These are phyloP conservation scores for Lepidonotus clava DNA, from an alignment of 2,888 invertebrate species.

Conservation along the genomic window DNA sequence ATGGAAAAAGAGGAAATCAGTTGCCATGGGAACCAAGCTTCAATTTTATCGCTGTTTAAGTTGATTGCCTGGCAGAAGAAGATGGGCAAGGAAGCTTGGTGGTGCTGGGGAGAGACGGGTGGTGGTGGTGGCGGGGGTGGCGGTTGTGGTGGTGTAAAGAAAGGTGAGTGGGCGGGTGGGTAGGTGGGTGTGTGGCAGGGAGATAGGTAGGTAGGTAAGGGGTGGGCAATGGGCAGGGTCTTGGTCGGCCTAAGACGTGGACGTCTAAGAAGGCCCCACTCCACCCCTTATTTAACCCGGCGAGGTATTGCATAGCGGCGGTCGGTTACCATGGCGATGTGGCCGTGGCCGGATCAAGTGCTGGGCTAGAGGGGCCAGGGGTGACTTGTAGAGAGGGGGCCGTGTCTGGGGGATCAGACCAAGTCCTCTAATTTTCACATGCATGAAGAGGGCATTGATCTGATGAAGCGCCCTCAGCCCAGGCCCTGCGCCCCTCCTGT, in stretches of 20 bases:
- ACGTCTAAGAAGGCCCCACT: background rate
- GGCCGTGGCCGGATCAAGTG: background rate
- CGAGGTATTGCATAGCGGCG: background rate
- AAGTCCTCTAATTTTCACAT: background rate
- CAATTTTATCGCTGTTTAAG: slow-evolving; percentile 28
- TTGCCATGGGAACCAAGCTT: slow-evolving; percentile 16
- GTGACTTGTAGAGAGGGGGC: background rate
- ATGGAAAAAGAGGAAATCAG: slow-evolving; percentile 15
- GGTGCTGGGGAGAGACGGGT: no score
- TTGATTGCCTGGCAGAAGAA: slow-evolving; percentile 14
- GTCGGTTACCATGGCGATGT: background rate
- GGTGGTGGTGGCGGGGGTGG: slow-evolving; percentile 2
- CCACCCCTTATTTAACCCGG: background rate
- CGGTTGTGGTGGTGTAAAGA: background rate
- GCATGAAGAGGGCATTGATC: background rate
- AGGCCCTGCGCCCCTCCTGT: background rate
- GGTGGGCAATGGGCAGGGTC: background rate
- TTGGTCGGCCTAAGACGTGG: background rate
- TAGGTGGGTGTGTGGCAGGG: background rate
- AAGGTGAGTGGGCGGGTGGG: background rate
- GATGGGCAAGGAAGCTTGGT: background rate
- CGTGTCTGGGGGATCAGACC: background rate
- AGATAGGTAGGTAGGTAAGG: background rate
- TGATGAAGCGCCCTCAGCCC: background rate
- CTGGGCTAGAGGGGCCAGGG: background rate